Base-by-base conservation (phyloP, 1,140 invertebrate genomes). In the Drosophila tropicalis region DNA sequence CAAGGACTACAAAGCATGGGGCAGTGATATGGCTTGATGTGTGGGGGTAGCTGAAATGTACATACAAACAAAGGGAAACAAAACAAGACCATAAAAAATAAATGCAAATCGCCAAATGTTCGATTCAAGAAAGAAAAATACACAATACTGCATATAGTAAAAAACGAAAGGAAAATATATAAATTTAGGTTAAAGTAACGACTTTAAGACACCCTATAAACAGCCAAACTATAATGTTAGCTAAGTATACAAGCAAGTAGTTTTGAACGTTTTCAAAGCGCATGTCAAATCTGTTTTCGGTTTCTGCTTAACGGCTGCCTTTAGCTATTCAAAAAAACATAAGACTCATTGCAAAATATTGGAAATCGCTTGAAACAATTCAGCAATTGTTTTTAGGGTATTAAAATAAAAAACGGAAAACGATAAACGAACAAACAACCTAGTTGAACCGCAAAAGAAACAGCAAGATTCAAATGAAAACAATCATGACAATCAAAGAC, bases 391-490 rank as follows among this genome's bases (percentile, higher is more conserved):
- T 7, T 47, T 1, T 22, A 51, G 44, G 17, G 44, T 51, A 70
- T 62, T 60, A 64, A 34, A 62, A 55, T 54, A 57, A 66, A 22
- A 69, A 29, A 55, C 40, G 47, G 51, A 41, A 51, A 67, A 58
- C 65, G 51, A 64, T 32, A 67, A 44, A 51, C 44, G 17, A 58
- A 67, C 55, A 65, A 62, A 67, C 63, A 66, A 67, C 62, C 61
- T 70, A 76, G 55, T 32, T 61, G 56, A 72, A 62, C 61, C 61
- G 69, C 60, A 62, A 56, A 17, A 51, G 76, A 61, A 81, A 72
- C 74, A 89, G 89, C 79, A 81, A 78, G 83, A 90, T 90, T 90
- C 90, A 90, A 90, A 90, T 83, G 82, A 90, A 90, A 90, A 90
- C 82, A 90, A 90, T 90, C 87, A 90, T 84, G 87, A 90, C 86